Base-by-base conservation (phyloP, 2,888 invertebrate species). In the Phortica magna region DNA sequence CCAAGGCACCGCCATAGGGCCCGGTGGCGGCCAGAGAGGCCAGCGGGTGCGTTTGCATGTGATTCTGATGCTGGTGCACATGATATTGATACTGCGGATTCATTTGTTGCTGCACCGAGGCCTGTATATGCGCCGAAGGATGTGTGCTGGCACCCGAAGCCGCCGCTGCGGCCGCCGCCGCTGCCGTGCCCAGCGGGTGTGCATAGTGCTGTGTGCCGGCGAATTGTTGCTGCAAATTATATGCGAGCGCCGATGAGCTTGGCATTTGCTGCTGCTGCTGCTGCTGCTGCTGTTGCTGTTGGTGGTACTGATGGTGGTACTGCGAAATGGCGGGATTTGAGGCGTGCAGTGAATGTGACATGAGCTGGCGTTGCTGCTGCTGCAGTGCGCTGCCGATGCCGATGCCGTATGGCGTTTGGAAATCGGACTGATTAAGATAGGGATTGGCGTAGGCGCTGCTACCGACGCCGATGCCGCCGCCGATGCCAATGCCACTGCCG, bases 261-360 rank as follows among this genome's bases (percentile, higher is more conserved):
- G 79, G 75, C 73, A 80, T 72, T 65, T 79, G 83, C 73, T 81
- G 79, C 64, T 81, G 83, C 41, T 84, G 83, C 43, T 83, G 81
- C 22, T 84, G 83, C 73, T 80, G 74, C n/a, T n/a, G 79, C 64
- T 81, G 83, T 43, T 84, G 83, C 43, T 83, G 81, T 39, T 84
- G 83, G 74, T 80, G 74, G 43, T 85, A 84, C 72, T 87, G 90
- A 76, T 88, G 89, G 80, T 91, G 90, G 77, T 90, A 87, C 83
- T 91, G 91, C 83, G 91, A 90, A 22, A 91, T 90, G 85, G 91
- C 90, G 81, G 92, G 91, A 84, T 91, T 91, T 19, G 91, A 91
- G 83, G 91, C 91, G 81, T 91, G 91, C 86, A 91, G 82, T 78
- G 91, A 85, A 41, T 86, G 87, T 77, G 91, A 88, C 90, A 91